Conservation (phyloP, 2,113 vertebrate genomes). For the Zapornia atra region DNA sequence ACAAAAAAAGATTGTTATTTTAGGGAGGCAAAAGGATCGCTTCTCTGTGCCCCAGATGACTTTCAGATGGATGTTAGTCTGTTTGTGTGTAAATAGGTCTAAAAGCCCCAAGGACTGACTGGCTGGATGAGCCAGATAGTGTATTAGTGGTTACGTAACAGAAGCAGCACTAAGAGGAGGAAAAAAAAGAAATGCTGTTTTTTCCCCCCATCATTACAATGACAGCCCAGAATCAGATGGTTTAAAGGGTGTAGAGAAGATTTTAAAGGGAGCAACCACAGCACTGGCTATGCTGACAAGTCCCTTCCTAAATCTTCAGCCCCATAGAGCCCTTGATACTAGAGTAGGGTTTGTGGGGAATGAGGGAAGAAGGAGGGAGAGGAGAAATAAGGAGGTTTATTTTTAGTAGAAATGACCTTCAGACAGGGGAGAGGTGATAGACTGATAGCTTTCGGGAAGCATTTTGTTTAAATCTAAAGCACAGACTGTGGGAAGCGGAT, state of each 20-base stretch:
- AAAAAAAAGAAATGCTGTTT: not conserved
- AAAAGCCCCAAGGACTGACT: slow-evolving; percentile 23
- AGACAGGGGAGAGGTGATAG: not conserved
- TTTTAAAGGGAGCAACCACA: not conserved
- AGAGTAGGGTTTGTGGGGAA: not conserved
- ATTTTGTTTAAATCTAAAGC: not conserved
- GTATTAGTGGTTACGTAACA: slow-evolving; percentile 23
- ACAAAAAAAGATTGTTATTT: slow-evolving; percentile 17
- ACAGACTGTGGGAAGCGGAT: not conserved
- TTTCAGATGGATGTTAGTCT: slow-evolving; percentile 44
- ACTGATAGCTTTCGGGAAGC: not conserved
- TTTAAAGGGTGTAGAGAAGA: not conserved
- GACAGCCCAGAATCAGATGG: not conserved
- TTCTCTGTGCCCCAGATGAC: not conserved
- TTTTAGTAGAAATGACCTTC: not conserved
- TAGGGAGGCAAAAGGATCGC: not conserved
- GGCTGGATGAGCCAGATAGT: not conserved
- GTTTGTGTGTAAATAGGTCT: slow-evolving; percentile 52
- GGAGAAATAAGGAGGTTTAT: not conserved
- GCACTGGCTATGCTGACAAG: not conserved
- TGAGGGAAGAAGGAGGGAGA: not conserved
- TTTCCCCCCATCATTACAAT: not conserved
- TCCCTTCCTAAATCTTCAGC: not conserved
- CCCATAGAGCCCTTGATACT: not conserved
- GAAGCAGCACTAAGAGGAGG: not conserved